A percentile compares a stretch with the other conserved stretches of the same genome.
These are phyloP conservation scores for Fistularia tabacaria DNA, from an alignment of 2,797 vertebrate genomes.

Conservation along the genomic window DNA sequence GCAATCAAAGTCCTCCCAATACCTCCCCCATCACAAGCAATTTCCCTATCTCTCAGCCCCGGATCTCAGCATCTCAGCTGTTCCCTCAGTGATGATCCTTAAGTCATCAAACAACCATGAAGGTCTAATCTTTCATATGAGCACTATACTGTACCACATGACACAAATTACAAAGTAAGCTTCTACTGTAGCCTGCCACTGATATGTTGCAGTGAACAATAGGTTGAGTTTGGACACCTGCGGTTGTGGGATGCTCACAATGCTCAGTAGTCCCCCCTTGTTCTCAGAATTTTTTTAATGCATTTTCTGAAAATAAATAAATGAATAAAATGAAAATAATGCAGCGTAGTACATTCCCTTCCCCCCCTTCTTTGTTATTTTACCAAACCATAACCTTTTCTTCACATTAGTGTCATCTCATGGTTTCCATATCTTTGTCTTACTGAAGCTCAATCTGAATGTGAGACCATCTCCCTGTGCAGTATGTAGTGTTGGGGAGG, in stretches of 20 bases:
- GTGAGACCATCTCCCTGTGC: slow-evolving; percentile 51
- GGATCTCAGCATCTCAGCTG: slow-evolving; percentile 17
- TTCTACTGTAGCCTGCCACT: slow-evolving; percentile 43
- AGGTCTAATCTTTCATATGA: slow-evolving; percentile 52
- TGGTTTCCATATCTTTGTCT: background rate
- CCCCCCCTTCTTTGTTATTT: background rate
- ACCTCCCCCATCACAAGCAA: slow-evolving; percentile 43
- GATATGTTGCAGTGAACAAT: slow-evolving; percentile 70
- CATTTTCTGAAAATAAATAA: too few relatives aligned
- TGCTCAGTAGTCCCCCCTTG: too few relatives aligned
- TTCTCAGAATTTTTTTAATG: too few relatives aligned
- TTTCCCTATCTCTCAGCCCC: slow-evolving; percentile 39
- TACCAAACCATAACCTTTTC: background rate
- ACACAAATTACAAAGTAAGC: slow-evolving; percentile 34
- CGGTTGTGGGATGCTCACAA: slow-evolving; percentile 44
- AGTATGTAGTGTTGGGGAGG: slow-evolving; percentile 52
- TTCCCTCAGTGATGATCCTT: slow-evolving; percentile 37
- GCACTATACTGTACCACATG: slow-evolving; percentile 29
- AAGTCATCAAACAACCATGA: slow-evolving; percentile 30
- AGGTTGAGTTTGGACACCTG: slow-evolving; percentile 59
- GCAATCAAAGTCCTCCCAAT: slow-evolving; percentile 45
- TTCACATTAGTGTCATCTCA: background rate
- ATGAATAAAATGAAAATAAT: too few relatives aligned
- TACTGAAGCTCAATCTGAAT: slow-evolving; percentile 42
- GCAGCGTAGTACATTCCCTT: background rate